Percentiles rank a stretch among this genome's conserved stretches.
Conservation (phyloP, 2,797 vertebrate genomes). For the Echiichthys vipera region DNA sequence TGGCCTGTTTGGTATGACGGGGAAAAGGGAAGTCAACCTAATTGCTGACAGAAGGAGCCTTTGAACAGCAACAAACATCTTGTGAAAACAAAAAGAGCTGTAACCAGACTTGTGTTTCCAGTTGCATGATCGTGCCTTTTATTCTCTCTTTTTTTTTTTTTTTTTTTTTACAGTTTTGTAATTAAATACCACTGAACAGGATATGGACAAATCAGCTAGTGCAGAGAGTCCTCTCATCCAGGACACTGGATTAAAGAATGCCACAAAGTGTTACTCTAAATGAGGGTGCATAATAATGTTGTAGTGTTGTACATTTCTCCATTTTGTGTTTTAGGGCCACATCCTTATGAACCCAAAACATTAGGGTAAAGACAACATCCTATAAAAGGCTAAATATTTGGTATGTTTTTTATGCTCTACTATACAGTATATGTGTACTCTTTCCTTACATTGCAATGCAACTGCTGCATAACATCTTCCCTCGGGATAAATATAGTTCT, state of each 20-base stretch:
- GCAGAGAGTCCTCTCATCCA: slow-evolving; percentile 15
- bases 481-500: background rate
- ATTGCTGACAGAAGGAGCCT: slow-evolving; percentile 69
- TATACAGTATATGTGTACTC: no score
- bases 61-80: slow-evolving; percentile 55
- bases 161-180: slow-evolving; percentile 28
- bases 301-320: background rate
- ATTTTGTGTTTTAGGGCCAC: background rate
- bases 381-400: background rate
- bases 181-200: slow-evolving; percentile 27
- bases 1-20: slow-evolving; percentile 58
- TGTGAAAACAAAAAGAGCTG: slow-evolving; percentile 45
- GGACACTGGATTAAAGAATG: slow-evolving; percentile 9
- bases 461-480: background rate
- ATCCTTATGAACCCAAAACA: background rate
- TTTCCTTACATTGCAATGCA: background rate
- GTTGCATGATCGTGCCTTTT: slow-evolving; percentile 3
- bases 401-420: background rate
- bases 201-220: slow-evolving; percentile 36
- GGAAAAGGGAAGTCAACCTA: slow-evolving; percentile 47
- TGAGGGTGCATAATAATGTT: background rate
- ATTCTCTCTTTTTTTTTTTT: background rate
- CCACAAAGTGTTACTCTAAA: slow-evolving; percentile 1
- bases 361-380: background rate
- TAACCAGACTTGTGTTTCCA: slow-evolving; percentile 8